Conservation (phyloP, 2,113 vertebrate species). For the Lepus timidus region DNA sequence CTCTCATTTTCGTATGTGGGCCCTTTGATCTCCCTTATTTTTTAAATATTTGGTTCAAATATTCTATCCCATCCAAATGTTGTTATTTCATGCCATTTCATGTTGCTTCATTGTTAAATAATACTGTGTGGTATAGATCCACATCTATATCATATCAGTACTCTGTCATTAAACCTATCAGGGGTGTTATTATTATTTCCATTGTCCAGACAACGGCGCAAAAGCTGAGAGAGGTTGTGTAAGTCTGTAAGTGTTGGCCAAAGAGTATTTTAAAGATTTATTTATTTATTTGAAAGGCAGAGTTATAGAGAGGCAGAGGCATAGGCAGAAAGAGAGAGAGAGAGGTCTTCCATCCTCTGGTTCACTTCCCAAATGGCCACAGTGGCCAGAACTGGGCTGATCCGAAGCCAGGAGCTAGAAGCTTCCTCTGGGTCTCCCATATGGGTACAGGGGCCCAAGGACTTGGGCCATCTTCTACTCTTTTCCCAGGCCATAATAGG, state of each 20-base stretch:
- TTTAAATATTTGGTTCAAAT: neutral
- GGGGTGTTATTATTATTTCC: neutral
- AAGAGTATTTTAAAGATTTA: no score
- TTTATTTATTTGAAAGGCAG: no score
- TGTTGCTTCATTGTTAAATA: constrained; percentile 14
- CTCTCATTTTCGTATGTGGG: neutral
- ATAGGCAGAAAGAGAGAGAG: no score
- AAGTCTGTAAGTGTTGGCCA: neutral
- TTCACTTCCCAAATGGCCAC: no score
- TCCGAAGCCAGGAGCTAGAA: no score
- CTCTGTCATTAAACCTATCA: neutral
- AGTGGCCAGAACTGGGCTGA: no score
- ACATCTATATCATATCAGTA: neutral
- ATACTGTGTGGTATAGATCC: neutral
- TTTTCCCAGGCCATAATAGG: no score
- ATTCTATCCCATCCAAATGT: neutral
- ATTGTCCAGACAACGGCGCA: constrained; percentile 20
- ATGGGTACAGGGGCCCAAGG: no score
- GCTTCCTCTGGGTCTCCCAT: no score
- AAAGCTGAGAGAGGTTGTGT: neutral
- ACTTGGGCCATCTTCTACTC: no score
- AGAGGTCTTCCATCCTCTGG: no score
- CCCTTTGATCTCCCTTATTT: neutral
- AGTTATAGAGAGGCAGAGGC: no score
- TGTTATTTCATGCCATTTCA: neutral